phyloP scores from a whole-genome alignment of 2,113 vertebrate genomes.

The Sinocyclocheilus anophthalmus region DNA sequence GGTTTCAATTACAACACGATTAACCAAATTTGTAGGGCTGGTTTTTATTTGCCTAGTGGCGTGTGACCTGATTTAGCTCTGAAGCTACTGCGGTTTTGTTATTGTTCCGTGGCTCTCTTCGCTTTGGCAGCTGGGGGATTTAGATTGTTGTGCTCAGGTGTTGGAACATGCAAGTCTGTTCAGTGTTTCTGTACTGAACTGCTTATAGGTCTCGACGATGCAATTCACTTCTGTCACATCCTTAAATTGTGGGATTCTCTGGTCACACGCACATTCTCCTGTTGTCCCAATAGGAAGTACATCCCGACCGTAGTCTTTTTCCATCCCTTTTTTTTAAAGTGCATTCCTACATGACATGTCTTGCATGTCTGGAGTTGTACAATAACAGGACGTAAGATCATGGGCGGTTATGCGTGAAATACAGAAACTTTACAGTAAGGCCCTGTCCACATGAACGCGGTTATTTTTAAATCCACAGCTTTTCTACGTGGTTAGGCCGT shows the following conservation, averaged over 20 bases:
- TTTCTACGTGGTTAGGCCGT: too few relatives aligned
- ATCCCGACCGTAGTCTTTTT: neutral
- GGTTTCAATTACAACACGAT: constrained; percentile 3
- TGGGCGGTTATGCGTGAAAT: constrained; percentile 5
- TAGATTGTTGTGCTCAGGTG: constrained; percentile 17
- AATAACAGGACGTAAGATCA: neutral
- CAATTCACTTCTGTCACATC: neutral
- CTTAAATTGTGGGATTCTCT: neutral
- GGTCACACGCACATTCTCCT: constrained; percentile 7
- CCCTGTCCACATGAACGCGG: too few relatives aligned
- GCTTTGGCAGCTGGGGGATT: constrained; percentile 22
- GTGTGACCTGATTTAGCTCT: neutral
- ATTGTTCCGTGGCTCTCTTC: neutral
- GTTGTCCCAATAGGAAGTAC: constrained; percentile 6
- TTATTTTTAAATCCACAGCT: too few relatives aligned
- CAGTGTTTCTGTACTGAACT: constrained; percentile 16
- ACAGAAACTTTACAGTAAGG: neutral
- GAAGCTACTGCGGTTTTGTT: constrained; percentile 8
- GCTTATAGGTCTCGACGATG: neutral
- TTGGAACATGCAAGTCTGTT: neutral
- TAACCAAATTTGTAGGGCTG: neutral
- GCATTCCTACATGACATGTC: neutral
- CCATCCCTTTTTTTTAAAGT: neutral
- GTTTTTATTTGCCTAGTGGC: neutral
- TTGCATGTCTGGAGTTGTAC: constrained; percentile 4